A percentile compares a stretch with the other conserved stretches of the same genome.
Evolutionary conservation across 2,888 invertebrate genomes (phyloP).

Genomic region (Tetropium fuscum): DNA sequence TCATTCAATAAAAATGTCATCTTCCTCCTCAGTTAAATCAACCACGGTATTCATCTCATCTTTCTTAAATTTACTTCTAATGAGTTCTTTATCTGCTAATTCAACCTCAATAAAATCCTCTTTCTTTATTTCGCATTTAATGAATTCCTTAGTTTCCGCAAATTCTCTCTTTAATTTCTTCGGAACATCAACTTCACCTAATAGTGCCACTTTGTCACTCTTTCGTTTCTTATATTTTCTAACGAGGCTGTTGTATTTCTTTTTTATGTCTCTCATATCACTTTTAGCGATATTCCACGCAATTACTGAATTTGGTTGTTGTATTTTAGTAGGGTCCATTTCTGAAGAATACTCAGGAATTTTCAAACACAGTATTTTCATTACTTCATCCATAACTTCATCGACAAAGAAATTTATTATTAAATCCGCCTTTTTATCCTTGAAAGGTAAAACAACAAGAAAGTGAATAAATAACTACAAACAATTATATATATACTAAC

Average conservation of each 20-base stretch:
- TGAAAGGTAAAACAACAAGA: constrained; percentile 53
- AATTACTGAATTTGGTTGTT: constrained; percentile 61
- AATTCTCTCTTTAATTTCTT: too few species aligned
- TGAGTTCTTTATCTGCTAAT: constrained; percentile 29
- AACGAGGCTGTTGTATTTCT: constrained; percentile 69
- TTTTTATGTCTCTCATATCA: constrained; percentile 73
- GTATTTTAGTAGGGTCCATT: constrained; percentile 76
- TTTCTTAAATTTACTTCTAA: constrained; percentile 30
- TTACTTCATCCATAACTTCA: constrained; percentile 79
- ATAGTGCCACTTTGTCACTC: too few species aligned
- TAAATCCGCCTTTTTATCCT: constrained; percentile 93
- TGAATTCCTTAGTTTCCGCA: constrained; percentile 45
- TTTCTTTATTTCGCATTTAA: too few species aligned
- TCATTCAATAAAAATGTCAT: constrained; percentile 28
- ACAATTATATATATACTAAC: too few species aligned
- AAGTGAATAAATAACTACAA: too few species aligned
- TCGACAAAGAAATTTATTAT: constrained; percentile 92
- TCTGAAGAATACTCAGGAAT: constrained; percentile 78
- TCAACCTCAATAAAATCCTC: too few species aligned
- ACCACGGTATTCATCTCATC: constrained; percentile 31
- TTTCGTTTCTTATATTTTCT: constrained; percentile 59
- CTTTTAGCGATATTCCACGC: constrained; percentile 81
- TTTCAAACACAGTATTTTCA: constrained; percentile 79
- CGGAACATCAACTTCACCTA: too few species aligned
- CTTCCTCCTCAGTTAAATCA: constrained; percentile 28